These are phyloP conservation scores for Parapsyche elsis DNA, from an alignment of 1,140 invertebrate species.

Conservation along the genomic window DNA sequence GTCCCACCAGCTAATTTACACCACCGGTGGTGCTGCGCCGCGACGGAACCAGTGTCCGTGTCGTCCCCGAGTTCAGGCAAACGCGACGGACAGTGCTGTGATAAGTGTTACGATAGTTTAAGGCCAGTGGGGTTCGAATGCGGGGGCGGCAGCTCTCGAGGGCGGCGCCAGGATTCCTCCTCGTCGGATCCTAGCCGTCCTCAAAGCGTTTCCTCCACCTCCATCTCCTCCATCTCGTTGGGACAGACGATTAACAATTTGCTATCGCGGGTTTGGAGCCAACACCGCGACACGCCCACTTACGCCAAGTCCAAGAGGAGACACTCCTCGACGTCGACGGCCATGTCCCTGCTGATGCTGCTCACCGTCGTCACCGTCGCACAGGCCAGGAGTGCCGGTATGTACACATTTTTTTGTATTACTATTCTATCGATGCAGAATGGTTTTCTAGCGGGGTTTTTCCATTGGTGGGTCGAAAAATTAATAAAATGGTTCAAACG, in stretches of 20 bases:
- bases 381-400: slow-evolving; percentile 23
- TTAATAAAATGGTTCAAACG: too few relatives aligned
- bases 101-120: slow-evolving; percentile 32
- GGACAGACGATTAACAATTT: too few relatives aligned
- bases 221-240: neutral
- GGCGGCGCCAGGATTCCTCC: neutral
- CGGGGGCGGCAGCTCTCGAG: neutral
- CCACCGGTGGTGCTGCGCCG: neutral
- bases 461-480: too few relatives aligned
- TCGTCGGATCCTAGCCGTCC: neutral
- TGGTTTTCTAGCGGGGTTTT: neutral
- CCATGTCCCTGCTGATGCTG: slow-evolving; percentile 15
- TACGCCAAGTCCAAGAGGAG: too few relatives aligned
- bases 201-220: neutral
- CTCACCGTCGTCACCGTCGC: neutral
- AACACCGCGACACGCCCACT: too few relatives aligned
- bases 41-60: neutral
- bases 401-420: neutral
- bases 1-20: neutral
- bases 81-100: neutral
- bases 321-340: neutral
- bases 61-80: neutral
- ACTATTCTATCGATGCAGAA: neutral
- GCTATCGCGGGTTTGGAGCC: too few relatives aligned
- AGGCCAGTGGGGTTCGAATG: neutral